Conservation (phyloP, 2,113 vertebrate genomes). For the Papio anubis region DNA sequence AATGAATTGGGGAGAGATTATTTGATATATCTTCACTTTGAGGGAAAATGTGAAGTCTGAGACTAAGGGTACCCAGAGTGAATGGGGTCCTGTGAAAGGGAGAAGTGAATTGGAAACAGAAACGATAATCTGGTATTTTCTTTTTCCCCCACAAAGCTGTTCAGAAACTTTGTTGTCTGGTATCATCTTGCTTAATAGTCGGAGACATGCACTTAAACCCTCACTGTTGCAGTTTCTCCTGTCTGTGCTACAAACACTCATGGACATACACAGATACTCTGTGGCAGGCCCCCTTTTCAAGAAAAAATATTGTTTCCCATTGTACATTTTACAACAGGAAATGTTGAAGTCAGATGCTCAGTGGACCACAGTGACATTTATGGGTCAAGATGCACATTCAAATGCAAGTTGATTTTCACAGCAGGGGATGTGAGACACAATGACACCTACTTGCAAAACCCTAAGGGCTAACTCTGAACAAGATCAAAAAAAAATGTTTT, state of each 20-base stretch:
- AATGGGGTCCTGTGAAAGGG: constrained; percentile 74
- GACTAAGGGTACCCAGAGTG: constrained; percentile 31
- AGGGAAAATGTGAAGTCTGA: constrained; percentile 34
- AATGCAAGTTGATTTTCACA: constrained; percentile 86
- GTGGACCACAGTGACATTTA: constrained; percentile 86
- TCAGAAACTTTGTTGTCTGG: constrained; percentile 74
- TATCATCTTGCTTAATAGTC: constrained; percentile 72
- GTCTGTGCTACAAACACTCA: constrained; percentile 74
- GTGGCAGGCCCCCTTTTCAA: constrained; percentile 72
- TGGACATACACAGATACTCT: constrained; percentile 72
- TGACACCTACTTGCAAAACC: constrained; percentile 83
- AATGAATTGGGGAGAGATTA: background rate
- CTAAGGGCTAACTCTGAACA: constrained; percentile 78
- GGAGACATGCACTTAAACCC: constrained; percentile 80
- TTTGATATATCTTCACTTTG: background rate
- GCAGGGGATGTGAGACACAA: constrained; percentile 81
- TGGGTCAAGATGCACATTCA: constrained; percentile 87
- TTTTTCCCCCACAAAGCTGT: constrained; percentile 69
- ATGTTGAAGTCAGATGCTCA: constrained; percentile 85
- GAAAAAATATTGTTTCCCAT: constrained; percentile 73
- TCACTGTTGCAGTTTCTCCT: constrained; percentile 70
- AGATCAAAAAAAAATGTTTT: constrained; percentile 39
- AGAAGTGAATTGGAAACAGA: constrained; percentile 81
- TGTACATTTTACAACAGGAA: constrained; percentile 85
- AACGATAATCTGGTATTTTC: constrained; percentile 77